A percentile compares a stretch with the other conserved stretches of the same genome.
phyloP scores from a whole-genome alignment of 2,797 vertebrate genomes.

The Cuniculus paca region DNA sequence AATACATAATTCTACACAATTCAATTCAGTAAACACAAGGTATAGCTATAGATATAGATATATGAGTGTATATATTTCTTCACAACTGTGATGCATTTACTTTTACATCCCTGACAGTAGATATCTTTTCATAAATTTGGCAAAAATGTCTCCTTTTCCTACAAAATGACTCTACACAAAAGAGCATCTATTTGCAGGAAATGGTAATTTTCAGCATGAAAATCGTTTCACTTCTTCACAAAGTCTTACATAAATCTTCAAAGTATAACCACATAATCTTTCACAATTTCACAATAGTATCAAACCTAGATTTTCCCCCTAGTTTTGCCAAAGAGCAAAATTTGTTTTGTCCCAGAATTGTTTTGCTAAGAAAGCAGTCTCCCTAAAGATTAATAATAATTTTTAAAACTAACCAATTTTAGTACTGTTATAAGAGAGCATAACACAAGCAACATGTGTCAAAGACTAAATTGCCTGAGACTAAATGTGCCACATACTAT shows the following conservation, averaged over 20 bases:
- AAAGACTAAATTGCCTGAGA: conserved; percentile 9
- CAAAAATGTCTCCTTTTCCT: neutral
- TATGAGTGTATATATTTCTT: neutral
- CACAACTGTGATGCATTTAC: neutral
- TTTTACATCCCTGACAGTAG: conserved; percentile 3
- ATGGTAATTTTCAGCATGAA: conserved; percentile 22
- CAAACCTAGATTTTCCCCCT: conserved; percentile 36
- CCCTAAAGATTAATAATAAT: conserved; percentile 35
- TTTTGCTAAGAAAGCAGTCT: conserved; percentile 62
- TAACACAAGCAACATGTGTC: neutral
- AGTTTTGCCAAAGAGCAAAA: conserved; percentile 57
- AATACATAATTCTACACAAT: neutral
- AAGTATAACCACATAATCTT: conserved; percentile 63
- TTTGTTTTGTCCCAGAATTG: conserved; percentile 63
- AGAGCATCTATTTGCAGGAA: conserved; percentile 24
- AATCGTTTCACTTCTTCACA: conserved; percentile 55
- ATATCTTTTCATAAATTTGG: conserved; percentile 28
- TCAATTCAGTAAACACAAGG: neutral
- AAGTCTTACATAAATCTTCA: conserved; percentile 64
- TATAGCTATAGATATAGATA: neutral
- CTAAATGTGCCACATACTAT: neutral
- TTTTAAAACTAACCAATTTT: neutral
- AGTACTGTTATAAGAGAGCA: neutral
- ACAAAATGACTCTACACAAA: conserved; percentile 21
- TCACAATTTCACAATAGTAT: conserved; percentile 55